Evolutionary conservation across 1,140 invertebrate genomes (phyloP).

Genomic region (Drosophila malerkotliana): DNA sequence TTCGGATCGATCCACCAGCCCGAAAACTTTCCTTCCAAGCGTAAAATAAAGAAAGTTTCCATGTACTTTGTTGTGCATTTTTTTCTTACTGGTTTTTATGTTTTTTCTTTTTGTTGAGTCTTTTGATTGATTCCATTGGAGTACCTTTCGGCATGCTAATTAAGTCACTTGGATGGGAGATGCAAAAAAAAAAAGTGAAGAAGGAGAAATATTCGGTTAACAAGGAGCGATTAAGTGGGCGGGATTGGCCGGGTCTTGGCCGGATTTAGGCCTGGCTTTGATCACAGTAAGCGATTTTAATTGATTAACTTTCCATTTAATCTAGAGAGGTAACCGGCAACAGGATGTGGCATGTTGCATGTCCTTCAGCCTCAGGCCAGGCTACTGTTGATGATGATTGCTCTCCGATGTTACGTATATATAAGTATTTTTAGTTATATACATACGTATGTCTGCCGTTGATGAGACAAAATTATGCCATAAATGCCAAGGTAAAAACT

Average conservation of each 20-base stretch:
- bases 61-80: slow-evolving; percentile 19
- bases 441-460: slow-evolving; percentile 17
- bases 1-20: background rate
- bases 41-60: slow-evolving; percentile 46
- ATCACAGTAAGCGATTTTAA: slow-evolving; percentile 45
- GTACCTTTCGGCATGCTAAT: slow-evolving; percentile 71
- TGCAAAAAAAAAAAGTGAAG: background rate
- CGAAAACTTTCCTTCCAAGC: slow-evolving; percentile 19
- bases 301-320: slow-evolving; percentile 45
- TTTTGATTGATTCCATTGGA: slow-evolving; percentile 66
- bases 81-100: background rate
- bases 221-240: slow-evolving; percentile 46
- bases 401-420: background rate
- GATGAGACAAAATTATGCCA: slow-evolving; percentile 68
- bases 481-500: slow-evolving; percentile 71
- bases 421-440: slow-evolving; percentile 26
- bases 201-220: slow-evolving; percentile 18
- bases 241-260: background rate
- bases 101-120: background rate
- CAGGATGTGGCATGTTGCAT: slow-evolving; percentile 20
- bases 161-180: slow-evolving; percentile 65
- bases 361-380: slow-evolving; percentile 19
- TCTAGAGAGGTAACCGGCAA: slow-evolving; percentile 2
- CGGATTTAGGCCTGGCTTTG: slow-evolving; percentile 8
- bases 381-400: slow-evolving; percentile 45